Evolutionary conservation across 1,140 invertebrate genomes (phyloP).

Genomic region (Drosophila truncata): DNA sequence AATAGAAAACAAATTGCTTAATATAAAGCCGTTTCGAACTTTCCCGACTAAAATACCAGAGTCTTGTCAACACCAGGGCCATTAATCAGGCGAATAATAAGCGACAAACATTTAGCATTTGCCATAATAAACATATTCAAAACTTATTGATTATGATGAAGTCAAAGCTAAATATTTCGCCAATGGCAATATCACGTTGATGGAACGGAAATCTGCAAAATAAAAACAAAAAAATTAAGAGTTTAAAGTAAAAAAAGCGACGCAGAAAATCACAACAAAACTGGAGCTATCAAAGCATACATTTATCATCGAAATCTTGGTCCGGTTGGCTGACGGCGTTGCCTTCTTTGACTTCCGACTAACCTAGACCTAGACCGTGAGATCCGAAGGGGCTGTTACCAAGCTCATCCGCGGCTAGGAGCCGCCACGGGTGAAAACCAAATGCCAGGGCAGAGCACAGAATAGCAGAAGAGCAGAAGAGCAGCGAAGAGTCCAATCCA

Average conservation of each 20-base stretch:
- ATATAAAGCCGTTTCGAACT: slow-evolving; percentile 10
- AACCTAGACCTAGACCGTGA: slow-evolving; percentile 75
- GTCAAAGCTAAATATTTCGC: slow-evolving; percentile 37
- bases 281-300: slow-evolving; percentile 59
- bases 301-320: slow-evolving; percentile 76
- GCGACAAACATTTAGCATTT: slow-evolving; percentile 49
- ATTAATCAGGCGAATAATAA: slow-evolving; percentile 54
- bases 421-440: slow-evolving; percentile 27
- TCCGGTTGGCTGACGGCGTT: slow-evolving; percentile 52
- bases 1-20: background rate
- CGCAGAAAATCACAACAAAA: slow-evolving; percentile 55
- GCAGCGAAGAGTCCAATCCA: slow-evolving; percentile 12
- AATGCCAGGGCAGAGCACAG: slow-evolving; percentile 13
- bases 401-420: slow-evolving; percentile 33
- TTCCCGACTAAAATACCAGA: slow-evolving; percentile 17
- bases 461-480: too few relatives aligned
- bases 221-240: slow-evolving; percentile 24
- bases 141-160: slow-evolving; percentile 49
- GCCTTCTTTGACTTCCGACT: slow-evolving; percentile 66
- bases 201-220: slow-evolving; percentile 36
- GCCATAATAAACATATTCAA: slow-evolving; percentile 38
- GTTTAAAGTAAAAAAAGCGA: slow-evolving; percentile 45
- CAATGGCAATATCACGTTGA: slow-evolving; percentile 40
- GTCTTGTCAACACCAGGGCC: slow-evolving; percentile 45
- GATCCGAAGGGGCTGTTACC: slow-evolving; percentile 41